These are phyloP conservation scores for Cancer borealis DNA, from an alignment of 2,888 invertebrate species.

Conservation along the genomic window DNA sequence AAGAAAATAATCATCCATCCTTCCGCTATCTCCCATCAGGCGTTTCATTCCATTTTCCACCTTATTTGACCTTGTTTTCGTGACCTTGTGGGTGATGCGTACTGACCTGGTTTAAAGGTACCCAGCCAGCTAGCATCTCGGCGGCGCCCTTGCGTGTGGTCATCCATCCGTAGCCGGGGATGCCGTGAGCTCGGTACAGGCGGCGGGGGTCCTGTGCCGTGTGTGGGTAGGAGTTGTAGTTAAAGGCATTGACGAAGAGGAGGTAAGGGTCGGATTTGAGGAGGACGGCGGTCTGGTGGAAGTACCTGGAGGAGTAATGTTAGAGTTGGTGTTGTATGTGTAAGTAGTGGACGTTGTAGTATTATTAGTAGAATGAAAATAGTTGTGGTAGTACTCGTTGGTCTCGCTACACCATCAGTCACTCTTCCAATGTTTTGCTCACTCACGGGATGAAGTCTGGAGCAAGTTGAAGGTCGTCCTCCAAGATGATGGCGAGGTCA, in stretches of 20 bases:
- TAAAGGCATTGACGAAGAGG: constrained; percentile 74
- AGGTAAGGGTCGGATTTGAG: constrained; percentile 61
- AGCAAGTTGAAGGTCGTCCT: constrained; percentile 73
- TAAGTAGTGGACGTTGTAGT: neutral
- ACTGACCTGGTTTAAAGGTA: constrained; percentile 59
- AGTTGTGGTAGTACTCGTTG: neutral
- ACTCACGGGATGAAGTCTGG: constrained; percentile 73
- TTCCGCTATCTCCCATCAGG: neutral
- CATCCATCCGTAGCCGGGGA: constrained; percentile 77
- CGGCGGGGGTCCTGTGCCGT: constrained; percentile 70
- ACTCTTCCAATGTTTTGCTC: neutral
- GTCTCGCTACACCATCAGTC: neutral
- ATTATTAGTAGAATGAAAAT: neutral
- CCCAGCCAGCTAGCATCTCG: constrained; percentile 71
- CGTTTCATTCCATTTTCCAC: neutral
- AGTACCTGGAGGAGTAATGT: constrained; percentile 62
- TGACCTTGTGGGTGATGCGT: neutral
- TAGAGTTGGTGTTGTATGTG: neutral
- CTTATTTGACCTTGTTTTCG: neutral
- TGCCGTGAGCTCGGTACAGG: constrained; percentile 71
- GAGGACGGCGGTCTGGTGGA: constrained; percentile 71
- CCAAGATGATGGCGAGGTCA: constrained; percentile 71
- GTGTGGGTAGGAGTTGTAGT: constrained; percentile 75
- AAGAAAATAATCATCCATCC: neutral
- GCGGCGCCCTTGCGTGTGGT: constrained; percentile 64